A percentile compares a stretch with the other conserved stretches of the same genome.
phyloP scores from a whole-genome alignment of 2,888 invertebrate species.

The Spodoptera picta region DNA sequence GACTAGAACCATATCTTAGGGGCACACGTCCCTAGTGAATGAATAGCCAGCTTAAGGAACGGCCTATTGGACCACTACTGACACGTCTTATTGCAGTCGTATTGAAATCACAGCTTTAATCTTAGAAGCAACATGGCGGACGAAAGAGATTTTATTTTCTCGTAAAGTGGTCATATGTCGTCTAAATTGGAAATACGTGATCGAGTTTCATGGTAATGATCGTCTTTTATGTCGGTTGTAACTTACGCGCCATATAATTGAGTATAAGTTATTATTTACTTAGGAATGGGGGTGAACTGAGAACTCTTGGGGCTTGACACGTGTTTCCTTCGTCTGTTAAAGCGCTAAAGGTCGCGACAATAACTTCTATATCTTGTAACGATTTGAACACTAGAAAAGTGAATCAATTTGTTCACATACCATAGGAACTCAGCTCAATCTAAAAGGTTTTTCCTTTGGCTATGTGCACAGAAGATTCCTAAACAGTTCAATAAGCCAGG shows the following conservation, averaged over 20 bases:
- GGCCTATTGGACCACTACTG: constrained; percentile 7
- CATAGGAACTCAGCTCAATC: no score
- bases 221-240: constrained; percentile 62
- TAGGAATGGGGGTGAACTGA: constrained; percentile 25
- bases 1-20: constrained; percentile 23
- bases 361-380: no score
- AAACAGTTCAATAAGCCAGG: no score
- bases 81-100: constrained; percentile 10
- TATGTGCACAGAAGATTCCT: no score
- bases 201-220: constrained; percentile 64
- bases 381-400: no score
- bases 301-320: constrained; percentile 24
- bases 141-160: constrained; percentile 54
- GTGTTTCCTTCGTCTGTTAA: constrained; percentile 22
- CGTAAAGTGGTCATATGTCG: constrained; percentile 62
- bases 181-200: constrained; percentile 67
- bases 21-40: constrained; percentile 25
- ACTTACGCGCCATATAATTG: constrained; percentile 65
- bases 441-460: no score
- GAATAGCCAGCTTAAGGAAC: constrained; percentile 32
- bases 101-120: constrained; percentile 34
- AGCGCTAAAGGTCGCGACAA: no score
- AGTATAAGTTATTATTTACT: constrained; percentile 54
- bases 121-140: constrained; percentile 32
- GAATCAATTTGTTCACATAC: no score